A percentile compares a stretch with the other conserved stretches of the same genome.
Evolutionary conservation across 2,888 invertebrate species (phyloP).

Genomic region (Bombylius major): DNA sequence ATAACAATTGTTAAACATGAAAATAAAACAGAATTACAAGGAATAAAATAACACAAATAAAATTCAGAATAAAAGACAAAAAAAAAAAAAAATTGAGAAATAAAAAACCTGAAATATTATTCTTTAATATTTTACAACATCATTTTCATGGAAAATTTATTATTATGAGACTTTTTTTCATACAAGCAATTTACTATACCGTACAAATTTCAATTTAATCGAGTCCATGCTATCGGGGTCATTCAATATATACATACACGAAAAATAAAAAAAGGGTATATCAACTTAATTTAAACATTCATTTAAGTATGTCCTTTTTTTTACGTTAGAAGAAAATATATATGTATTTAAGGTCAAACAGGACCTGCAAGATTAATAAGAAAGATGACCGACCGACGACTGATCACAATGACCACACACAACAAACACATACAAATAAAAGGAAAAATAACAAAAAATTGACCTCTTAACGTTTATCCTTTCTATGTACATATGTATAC

Average conservation of each 20-base stretch:
- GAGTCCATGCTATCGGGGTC: slow-evolving; percentile 4
- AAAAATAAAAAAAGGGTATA: too few relatives aligned
- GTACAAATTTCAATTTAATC: slow-evolving; percentile 15
- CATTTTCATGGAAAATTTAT: slow-evolving; percentile 7
- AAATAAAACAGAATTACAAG: too few relatives aligned
- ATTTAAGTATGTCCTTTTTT: too few relatives aligned
- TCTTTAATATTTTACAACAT: not conserved
- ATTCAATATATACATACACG: not conserved
- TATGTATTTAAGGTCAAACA: not conserved
- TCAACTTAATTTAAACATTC: too few relatives aligned
- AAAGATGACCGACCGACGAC: not conserved
- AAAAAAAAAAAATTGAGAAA: too few relatives aligned
- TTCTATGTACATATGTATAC: too few relatives aligned
- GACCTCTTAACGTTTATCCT: not conserved
- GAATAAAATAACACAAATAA: too few relatives aligned
- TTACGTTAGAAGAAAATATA: too few relatives aligned
- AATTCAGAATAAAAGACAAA: too few relatives aligned
- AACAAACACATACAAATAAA: too few relatives aligned
- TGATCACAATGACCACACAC: not conserved
- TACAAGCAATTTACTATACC: slow-evolving; percentile 6
- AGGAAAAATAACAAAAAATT: not conserved
- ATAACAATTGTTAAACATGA: too few relatives aligned
- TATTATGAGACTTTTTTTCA: slow-evolving; percentile 4
- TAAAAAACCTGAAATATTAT: too few relatives aligned
- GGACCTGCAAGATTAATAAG: not conserved